A percentile compares a stretch with the other conserved stretches of the same genome.
Conservation (phyloP, 2,113 vertebrate genomes). For the Tichodroma muraria region DNA sequence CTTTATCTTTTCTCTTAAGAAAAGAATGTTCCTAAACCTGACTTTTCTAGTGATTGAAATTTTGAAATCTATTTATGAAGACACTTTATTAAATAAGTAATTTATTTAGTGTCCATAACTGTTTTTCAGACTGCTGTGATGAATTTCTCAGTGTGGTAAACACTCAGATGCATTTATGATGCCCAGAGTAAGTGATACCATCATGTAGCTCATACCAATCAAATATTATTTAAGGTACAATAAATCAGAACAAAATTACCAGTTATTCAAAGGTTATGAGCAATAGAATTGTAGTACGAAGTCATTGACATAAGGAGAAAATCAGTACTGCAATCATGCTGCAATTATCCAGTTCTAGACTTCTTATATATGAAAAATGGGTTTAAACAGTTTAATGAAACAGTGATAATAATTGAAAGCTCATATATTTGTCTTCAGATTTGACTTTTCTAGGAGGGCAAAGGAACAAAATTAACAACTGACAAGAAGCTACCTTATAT, state of each 20-base stretch:
- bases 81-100: neutral
- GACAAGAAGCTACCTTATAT: neutral
- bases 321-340: slow-evolving; percentile 13
- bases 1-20: neutral
- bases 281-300: slow-evolving; percentile 4
- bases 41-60: neutral
- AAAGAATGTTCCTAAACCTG: neutral
- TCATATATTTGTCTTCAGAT: slow-evolving; percentile 1
- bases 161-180: neutral
- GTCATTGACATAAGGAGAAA: slow-evolving; percentile 32
- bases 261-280: slow-evolving; percentile 37
- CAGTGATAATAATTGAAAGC: neutral
- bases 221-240: slow-evolving; percentile 40
- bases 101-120: neutral
- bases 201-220: slow-evolving; percentile 6
- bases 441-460: neutral
- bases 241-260: slow-evolving; percentile 50
- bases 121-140: neutral
- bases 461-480: slow-evolving; percentile 13
- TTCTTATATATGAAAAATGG: slow-evolving; percentile 28
- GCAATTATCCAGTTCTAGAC: neutral
- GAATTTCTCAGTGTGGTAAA: neutral
- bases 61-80: neutral
- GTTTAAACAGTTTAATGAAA: slow-evolving; percentile 31
- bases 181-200: neutral